Conservation (phyloP, 2,113 vertebrate species). For the Anguilla rostrata region DNA sequence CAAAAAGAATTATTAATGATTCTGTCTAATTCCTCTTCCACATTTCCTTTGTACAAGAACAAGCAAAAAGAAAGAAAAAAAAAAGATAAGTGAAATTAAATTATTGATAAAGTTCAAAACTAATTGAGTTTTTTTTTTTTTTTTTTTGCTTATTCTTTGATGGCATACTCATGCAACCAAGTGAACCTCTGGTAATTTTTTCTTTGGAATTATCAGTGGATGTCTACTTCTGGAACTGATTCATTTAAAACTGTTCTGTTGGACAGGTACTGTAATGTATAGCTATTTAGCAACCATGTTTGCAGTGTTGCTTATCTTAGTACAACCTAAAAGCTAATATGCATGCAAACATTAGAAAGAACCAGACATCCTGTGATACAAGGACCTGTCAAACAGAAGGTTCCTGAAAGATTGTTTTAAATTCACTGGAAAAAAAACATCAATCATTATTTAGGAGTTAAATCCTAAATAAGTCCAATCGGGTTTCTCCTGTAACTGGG, state of each 20-base stretch:
- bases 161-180: constrained; percentile 33
- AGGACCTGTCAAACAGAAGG: no score
- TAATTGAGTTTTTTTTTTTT: constrained; percentile 34
- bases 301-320: not conserved
- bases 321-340: no score
- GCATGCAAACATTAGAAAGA: no score
- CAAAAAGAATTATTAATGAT: constrained; percentile 26
- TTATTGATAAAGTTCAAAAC: constrained; percentile 28
- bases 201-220: not conserved
- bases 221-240: constrained; percentile 26
- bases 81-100: constrained; percentile 16
- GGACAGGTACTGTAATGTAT: not conserved
- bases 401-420: no score
- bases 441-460: no score
- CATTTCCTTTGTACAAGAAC: constrained; percentile 15
- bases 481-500: no score
- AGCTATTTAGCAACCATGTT: not conserved
- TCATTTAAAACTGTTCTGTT: constrained; percentile 1
- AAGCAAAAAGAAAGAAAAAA: not conserved
- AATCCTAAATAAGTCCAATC: no score
- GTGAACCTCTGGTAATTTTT: constrained; percentile 27
- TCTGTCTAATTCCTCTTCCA: constrained; percentile 29
- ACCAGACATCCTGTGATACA: no score
- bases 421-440: no score
- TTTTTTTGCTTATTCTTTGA: constrained; percentile 15